These are phyloP conservation scores for Peromyscus aztecus DNA, from an alignment of 2,797 vertebrate species.

Conservation along the genomic window DNA sequence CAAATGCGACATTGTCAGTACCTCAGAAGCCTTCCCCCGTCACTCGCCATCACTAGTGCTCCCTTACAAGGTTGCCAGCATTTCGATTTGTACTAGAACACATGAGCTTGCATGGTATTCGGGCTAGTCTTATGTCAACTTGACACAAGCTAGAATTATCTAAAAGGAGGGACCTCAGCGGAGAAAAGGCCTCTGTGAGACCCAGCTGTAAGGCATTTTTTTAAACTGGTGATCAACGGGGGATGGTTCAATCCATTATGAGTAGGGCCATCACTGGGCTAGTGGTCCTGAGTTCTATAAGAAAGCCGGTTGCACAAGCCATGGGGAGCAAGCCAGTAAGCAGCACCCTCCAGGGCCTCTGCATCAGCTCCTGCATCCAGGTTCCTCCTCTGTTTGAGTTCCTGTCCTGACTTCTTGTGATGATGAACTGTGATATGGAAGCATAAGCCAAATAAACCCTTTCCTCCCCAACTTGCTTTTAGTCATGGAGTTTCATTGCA, in stretches of 20 bases:
- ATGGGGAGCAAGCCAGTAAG: not conserved
- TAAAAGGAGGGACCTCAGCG: not conserved
- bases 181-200: not conserved
- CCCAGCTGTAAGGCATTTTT: not conserved
- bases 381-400: not conserved
- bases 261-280: not conserved
- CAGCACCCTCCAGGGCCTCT: not conserved
- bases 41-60: too few relatives aligned
- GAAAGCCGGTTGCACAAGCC: not conserved
- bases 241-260: not conserved
- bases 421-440: not conserved
- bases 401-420: not conserved
- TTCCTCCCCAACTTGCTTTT: not conserved
- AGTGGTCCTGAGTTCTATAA: not conserved
- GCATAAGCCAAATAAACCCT: not conserved
- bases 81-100: not conserved
- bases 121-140: not conserved
- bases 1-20: not conserved
- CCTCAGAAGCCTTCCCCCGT: not conserved
- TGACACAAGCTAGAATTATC: not conserved
- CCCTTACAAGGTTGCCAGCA: not conserved
- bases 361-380: not conserved
- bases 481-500: not conserved
- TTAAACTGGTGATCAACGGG: not conserved
- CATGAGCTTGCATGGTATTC: too few relatives aligned